These are phyloP conservation scores for Sisyra terminalis DNA, from an alignment of 2,888 invertebrate genomes.

Conservation along the genomic window DNA sequence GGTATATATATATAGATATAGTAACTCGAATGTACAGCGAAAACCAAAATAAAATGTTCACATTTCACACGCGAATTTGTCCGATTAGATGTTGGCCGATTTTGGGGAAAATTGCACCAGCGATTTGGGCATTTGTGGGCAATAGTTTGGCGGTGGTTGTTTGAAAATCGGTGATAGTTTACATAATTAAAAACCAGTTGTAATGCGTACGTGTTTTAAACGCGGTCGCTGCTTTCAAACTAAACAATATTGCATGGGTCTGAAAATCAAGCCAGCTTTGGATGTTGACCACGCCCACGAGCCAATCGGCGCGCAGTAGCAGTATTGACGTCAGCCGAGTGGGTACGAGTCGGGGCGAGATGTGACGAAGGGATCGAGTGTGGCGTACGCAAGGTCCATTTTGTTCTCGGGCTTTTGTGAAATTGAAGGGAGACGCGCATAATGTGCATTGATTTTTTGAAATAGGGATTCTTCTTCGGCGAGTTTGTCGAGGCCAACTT, in stretches of 20 bases:
- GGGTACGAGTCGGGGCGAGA: conserved; percentile 3
- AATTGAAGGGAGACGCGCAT: too few species aligned
- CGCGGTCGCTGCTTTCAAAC: conserved; percentile 1
- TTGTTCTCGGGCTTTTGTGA: neutral
- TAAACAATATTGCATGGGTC: conserved; percentile 7
- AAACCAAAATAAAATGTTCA: too few species aligned
- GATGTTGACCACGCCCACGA: conserved; percentile 1
- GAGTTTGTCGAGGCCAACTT: neutral
- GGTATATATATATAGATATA: too few species aligned
- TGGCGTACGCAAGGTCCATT: neutral
- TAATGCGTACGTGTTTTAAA: neutral
- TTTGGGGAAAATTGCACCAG: conserved; percentile 18
- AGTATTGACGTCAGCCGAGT: conserved; percentile 9
- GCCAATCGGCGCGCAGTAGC: conserved; percentile 1
- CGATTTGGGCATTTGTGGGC: conserved; percentile 9
- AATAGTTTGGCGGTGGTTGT: conserved; percentile 16
- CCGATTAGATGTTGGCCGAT: conserved; percentile 15
- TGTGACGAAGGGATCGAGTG: too few species aligned
- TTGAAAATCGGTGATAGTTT: conserved; percentile 13
- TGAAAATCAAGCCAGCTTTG: conserved; percentile 2
- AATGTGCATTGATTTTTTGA: too few species aligned
- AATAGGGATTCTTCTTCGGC: too few species aligned
- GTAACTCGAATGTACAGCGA: too few species aligned
- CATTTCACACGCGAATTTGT: conserved; percentile 14
- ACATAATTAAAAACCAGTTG: conserved; percentile 6